Base-by-base conservation (phyloP, 2,113 vertebrate species). In the Cryptomyrus ogoouensis region DNA sequence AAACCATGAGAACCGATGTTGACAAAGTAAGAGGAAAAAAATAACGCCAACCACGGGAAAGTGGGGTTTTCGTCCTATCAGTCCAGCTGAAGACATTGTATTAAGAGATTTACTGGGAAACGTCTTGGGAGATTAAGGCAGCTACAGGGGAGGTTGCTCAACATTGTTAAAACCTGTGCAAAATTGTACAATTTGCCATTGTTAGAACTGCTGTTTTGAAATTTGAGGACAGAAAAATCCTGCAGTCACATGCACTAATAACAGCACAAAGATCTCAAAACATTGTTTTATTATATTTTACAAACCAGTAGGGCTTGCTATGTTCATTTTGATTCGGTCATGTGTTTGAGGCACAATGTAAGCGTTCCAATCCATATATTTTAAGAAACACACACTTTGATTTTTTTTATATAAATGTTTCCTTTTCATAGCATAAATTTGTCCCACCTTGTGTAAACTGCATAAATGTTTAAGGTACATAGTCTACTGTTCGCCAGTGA, bases 111-210 rank as follows among this genome's bases (percentile, higher is more conserved):
- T 90, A 44, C 50, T 66, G 12, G 39, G 87, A 88, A 39, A 58
- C 89, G 91, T 91, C 74, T 89, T 70, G 92, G 92, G 90, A 90
- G 94, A 93, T 95, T 95, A 94, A 91, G 31, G 62, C 62, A 12
- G 50, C 15, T 89, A 39, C 87, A 87, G 12, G 42, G 56, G 2
- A n/a, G 24, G 21, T 88, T 88, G 52, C 87, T 88, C 52, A 62
- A 58, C 19, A 62, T 62, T 88, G 52, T 27, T 52, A 50, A 88
- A 62, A 88, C 24, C 35, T 88, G 52, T 44, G 52, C 87, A 44
- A 62, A 31, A 52, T 87, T 46, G 19, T 19, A 19, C 35, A 44
- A 44, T 62, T 44, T 62, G 8, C 39, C 87, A 27, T 88, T 88
- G 52, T 88, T 88, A 66, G 31, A 44, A 24, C 17, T 10, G 53